A percentile compares a stretch with the other conserved stretches of the same genome.
These are phyloP conservation scores for Aldrovandia affinis DNA, from an alignment of 2,797 vertebrate species.

Conservation along the genomic window DNA sequence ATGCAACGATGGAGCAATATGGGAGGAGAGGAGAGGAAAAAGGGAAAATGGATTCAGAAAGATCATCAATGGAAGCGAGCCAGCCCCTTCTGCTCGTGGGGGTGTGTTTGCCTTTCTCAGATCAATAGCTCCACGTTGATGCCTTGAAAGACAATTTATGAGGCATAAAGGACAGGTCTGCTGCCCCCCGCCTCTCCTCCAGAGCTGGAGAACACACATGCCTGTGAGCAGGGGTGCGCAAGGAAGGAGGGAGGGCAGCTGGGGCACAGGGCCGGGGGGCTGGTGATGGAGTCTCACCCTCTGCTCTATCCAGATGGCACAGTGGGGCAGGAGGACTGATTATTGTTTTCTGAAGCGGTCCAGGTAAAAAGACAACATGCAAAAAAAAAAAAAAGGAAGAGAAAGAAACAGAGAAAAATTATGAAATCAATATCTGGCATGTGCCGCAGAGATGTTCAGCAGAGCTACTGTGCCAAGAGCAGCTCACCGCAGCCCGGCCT, in stretches of 20 bases:
- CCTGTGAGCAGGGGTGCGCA: slow-evolving; percentile 26
- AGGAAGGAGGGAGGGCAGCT: slow-evolving; percentile 52
- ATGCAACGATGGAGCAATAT: slow-evolving; percentile 1
- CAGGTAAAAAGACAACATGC: neutral
- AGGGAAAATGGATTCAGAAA: slow-evolving; percentile 29
- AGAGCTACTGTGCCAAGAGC: too few relatives aligned
- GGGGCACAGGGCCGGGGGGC: slow-evolving; percentile 69
- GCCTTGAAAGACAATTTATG: slow-evolving; percentile 67
- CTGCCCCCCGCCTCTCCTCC: slow-evolving; percentile 35
- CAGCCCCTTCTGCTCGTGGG: slow-evolving; percentile 42
- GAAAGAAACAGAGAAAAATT: too few relatives aligned
- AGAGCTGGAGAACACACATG: neutral
- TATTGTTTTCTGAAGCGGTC: neutral
- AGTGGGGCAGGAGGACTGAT: slow-evolving; percentile 50
- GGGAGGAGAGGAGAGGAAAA: slow-evolving; percentile 42
- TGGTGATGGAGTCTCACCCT: slow-evolving; percentile 73
- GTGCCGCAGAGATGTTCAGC: too few relatives aligned
- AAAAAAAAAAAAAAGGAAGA: neutral
- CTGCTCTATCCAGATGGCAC: slow-evolving; percentile 73
- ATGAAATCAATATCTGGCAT: too few relatives aligned
- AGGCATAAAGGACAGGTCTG: slow-evolving; percentile 65
- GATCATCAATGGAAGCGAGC: slow-evolving; percentile 47
- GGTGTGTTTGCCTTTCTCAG: slow-evolving; percentile 69
- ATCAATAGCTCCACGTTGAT: slow-evolving; percentile 67
- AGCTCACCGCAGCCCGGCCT: too few relatives aligned